Conservation (phyloP, 1,140 invertebrate species). For the Eueides isabella region DNA sequence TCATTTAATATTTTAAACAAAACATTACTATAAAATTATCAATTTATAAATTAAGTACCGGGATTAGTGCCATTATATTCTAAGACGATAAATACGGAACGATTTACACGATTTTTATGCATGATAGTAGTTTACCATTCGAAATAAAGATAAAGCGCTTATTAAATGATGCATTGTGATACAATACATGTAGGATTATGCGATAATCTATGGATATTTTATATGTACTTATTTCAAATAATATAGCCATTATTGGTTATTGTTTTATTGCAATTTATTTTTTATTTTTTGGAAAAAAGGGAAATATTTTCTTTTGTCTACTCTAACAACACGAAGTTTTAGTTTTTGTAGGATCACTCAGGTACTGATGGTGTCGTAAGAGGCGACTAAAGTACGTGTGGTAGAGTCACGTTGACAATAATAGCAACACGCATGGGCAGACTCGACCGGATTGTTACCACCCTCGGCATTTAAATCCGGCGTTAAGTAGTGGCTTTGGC, state of each 20-base stretch:
- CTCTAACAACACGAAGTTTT: too few species aligned
- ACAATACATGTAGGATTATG: slow-evolving; percentile 15
- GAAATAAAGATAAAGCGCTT: slow-evolving; percentile 20
- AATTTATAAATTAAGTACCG: slow-evolving; percentile 5
- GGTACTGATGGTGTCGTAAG: too few species aligned
- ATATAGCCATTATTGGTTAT: neutral
- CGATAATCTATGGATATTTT: slow-evolving; percentile 13
- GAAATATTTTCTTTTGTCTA: too few species aligned
- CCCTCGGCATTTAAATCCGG: too few species aligned
- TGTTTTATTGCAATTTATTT: neutral
- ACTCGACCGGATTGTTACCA: too few species aligned
- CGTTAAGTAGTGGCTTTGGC: too few species aligned
- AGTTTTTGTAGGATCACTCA: too few species aligned
- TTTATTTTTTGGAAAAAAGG: neutral
- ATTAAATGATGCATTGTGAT: slow-evolving; percentile 26
- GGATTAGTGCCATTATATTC: neutral
- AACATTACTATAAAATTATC: neutral
- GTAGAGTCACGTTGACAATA: too few species aligned
- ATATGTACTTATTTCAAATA: neutral
- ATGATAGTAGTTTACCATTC: slow-evolving; percentile 12
- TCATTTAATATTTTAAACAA: neutral
- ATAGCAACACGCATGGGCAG: too few species aligned
- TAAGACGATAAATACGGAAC: slow-evolving; percentile 11
- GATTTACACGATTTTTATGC: slow-evolving; percentile 24
- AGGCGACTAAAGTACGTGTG: too few species aligned